phyloP scores from a whole-genome alignment of 2,113 vertebrate species.

The Prochilodus magdalenae region DNA sequence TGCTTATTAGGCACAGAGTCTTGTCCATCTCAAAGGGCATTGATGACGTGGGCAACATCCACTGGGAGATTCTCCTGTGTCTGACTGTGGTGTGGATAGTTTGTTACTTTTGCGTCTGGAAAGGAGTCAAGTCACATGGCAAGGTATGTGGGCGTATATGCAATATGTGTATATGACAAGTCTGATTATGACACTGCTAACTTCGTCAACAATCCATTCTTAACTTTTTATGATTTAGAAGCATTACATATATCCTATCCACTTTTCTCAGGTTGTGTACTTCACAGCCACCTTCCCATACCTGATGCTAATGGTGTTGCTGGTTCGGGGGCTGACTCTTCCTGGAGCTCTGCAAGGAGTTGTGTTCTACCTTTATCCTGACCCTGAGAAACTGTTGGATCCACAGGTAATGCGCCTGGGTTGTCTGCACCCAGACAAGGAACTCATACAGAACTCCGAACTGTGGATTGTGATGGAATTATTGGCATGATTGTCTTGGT shows the following conservation, averaged over 20 bases:
- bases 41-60: constrained; percentile 85
- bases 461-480: not conserved
- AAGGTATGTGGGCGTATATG: constrained; percentile 79
- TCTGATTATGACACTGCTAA: not conserved
- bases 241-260: not conserved
- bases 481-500: too few relatives aligned
- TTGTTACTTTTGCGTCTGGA: constrained; percentile 96
- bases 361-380: constrained; percentile 74
- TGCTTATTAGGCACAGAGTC: constrained; percentile 79
- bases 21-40: constrained; percentile 87
- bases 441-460: not conserved
- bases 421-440: not conserved
- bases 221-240: not conserved
- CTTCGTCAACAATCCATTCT: not conserved
- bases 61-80: constrained; percentile 89
- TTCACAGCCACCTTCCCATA: constrained; percentile 81
- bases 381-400: constrained; percentile 67
- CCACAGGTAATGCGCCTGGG: constrained; percentile 64
- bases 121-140: constrained; percentile 92
- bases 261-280: constrained; percentile 74
- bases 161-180: not conserved
- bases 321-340: constrained; percentile 76
- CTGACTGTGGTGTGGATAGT: constrained; percentile 85
- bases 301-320: constrained; percentile 72
- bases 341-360: constrained; percentile 77